Evolutionary conservation across 2,888 invertebrate species (phyloP).

Genomic region (Microplitis manilae): DNA sequence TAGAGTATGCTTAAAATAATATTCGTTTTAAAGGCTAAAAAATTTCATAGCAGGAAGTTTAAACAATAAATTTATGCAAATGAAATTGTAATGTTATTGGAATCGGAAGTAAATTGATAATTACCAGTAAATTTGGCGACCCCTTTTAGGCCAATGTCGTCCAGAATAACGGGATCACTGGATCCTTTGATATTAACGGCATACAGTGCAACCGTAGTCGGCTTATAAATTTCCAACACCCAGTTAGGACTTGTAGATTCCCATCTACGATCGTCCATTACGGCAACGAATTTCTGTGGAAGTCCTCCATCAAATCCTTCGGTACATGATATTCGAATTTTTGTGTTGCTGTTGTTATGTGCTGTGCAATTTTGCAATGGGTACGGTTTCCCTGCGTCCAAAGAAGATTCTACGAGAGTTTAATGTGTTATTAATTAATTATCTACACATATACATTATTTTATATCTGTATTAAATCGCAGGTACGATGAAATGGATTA

Average conservation of each 20-base stretch:
- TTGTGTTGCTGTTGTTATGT: conserved; percentile 88
- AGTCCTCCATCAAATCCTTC: conserved; percentile 92
- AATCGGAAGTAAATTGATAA: conserved; percentile 34
- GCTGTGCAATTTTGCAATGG: conserved; percentile 90
- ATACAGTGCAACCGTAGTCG: conserved; percentile 80
- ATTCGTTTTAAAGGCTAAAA: too few species aligned
- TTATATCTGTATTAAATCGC: too few species aligned
- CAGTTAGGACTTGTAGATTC: conserved; percentile 65
- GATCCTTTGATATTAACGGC: conserved; percentile 91
- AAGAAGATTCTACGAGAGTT: conserved; percentile 41
- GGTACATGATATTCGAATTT: conserved; percentile 88
- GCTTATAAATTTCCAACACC: conserved; percentile 68
- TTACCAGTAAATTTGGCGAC: conserved; percentile 76
- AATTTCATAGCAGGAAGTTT: too few species aligned
- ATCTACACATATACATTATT: background rate
- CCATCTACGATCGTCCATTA: conserved; percentile 62
- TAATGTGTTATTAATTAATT: conserved; percentile 17
- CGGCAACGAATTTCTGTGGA: conserved; percentile 85
- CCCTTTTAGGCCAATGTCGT: conserved; percentile 87
- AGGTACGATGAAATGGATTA: too few species aligned
- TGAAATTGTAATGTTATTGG: background rate
- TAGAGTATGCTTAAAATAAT: too few species aligned
- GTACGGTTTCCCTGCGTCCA: conserved; percentile 85
- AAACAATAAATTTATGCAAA: background rate
- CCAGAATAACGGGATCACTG: conserved; percentile 87